Conservation (phyloP, 53 echinoderm and acorn worm genomes). For the Antedon mediterranea region DNA sequence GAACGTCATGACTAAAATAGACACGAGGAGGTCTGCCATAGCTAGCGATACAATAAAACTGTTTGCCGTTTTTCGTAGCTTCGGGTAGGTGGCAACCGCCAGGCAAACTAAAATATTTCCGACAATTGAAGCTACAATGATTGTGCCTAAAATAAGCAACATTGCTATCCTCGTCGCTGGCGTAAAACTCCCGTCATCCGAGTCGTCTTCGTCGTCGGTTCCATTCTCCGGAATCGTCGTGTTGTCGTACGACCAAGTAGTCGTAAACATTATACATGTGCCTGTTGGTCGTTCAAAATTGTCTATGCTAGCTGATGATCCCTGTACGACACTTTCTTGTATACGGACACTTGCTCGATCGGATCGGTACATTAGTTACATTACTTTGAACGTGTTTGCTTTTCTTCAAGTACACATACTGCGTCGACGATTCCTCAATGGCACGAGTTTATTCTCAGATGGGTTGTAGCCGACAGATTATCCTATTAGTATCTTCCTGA, state of each 20-base stretch:
- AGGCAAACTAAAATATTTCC: constrained; percentile 93
- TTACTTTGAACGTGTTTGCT: not conserved
- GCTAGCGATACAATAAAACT: constrained; percentile 89
- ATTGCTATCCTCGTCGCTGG: not conserved
- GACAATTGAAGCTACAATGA: constrained; percentile 71
- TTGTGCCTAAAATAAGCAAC: not conserved
- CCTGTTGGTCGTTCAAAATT: no score
- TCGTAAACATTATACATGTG: not conserved
- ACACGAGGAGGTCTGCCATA: constrained; percentile 89
- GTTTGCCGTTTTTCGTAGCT: constrained; percentile 77
- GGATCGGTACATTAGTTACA: not conserved
- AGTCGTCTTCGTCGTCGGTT: not conserved
- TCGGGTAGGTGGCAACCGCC: constrained; percentile 84
- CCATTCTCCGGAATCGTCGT: not conserved
- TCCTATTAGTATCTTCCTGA: not conserved
- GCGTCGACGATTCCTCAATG: no score
- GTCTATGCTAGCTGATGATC: no score
- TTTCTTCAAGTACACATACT: no score
- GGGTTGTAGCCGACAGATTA: not conserved
- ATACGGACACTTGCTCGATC: not conserved
- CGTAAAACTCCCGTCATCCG: not conserved
- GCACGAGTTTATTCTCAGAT: not conserved
- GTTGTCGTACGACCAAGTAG: not conserved
- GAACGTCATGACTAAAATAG: constrained; percentile 94
- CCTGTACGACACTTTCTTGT: no score